Evolutionary conservation across 2,113 vertebrate species (phyloP).

Genomic region (Nibea albiflora): DNA sequence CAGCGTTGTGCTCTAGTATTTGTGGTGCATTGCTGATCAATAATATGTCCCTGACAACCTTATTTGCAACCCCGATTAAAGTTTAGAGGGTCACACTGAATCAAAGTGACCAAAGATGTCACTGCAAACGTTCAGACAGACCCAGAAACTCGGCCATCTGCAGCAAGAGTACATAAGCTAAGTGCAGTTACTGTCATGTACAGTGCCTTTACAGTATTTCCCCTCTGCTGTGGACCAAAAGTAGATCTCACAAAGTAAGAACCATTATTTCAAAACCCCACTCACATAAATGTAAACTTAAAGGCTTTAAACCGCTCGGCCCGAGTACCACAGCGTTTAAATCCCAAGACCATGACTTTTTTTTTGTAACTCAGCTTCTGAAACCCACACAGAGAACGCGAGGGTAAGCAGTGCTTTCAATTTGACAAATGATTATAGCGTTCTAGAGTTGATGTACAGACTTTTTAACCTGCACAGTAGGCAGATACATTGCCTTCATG

Average conservation of each 20-base stretch:
- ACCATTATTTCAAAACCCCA: neutral
- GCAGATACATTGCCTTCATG: conserved; percentile 65
- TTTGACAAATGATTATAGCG: conserved; percentile 65
- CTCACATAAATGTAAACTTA: neutral
- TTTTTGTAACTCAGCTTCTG: neutral
- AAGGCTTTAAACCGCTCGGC: neutral
- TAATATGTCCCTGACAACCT: too few relatives aligned
- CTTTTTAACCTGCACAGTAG: conserved; percentile 52
- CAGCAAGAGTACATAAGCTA: too few relatives aligned
- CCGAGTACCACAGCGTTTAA: neutral
- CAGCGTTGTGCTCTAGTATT: too few relatives aligned
- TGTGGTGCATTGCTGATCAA: too few relatives aligned
- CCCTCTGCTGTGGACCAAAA: neutral
- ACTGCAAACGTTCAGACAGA: too few relatives aligned
- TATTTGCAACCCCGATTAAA: too few relatives aligned
- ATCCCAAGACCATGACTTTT: conserved; percentile 7
- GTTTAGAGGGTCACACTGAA: too few relatives aligned
- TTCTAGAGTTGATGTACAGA: conserved; percentile 40
- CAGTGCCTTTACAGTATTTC: neutral
- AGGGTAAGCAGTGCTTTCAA: conserved; percentile 53
- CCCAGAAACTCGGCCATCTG: too few relatives aligned
- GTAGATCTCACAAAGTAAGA: neutral
- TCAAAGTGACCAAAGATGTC: too few relatives aligned
- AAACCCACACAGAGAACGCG: conserved; percentile 22
- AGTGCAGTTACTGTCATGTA: too few relatives aligned